Percentiles rank a stretch among this genome's conserved stretches.
Conservation (phyloP, 2,113 vertebrate genomes). For the Pygoscelis adeliae region DNA sequence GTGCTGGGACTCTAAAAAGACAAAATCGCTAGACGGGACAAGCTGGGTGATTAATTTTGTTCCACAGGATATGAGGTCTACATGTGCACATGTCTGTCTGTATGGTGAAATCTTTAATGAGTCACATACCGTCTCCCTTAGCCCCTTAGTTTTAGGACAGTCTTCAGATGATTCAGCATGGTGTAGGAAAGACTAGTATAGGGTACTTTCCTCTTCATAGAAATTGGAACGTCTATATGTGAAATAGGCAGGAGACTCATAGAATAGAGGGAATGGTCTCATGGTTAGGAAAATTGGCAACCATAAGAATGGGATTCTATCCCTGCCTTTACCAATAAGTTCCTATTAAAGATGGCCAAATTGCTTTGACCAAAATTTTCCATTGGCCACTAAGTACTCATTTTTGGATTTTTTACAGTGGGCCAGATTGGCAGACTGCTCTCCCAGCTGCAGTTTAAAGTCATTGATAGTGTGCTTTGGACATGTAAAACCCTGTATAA, state of each 20-base stretch:
- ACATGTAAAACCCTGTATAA: neutral
- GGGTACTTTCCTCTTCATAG: neutral
- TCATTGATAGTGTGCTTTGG: neutral
- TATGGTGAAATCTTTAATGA: neutral
- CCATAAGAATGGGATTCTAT: neutral
- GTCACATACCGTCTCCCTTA: neutral
- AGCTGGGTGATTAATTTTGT: neutral
- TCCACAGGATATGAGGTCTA: neutral
- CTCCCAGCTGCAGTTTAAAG: neutral
- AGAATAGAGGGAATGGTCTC: neutral
- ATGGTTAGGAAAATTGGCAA: neutral
- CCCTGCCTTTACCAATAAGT: neutral
- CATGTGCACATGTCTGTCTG: rapidly evolving
- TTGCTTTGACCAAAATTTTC: neutral
- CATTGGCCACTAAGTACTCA: neutral
- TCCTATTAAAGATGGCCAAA: neutral
- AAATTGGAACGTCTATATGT: neutral
- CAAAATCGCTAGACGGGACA: neutral
- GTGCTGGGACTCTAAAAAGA: neutral
- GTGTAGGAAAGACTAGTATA: neutral
- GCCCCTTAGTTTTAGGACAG: neutral
- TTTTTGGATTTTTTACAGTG: neutral
- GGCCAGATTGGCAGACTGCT: neutral
- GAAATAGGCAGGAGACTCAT: neutral
- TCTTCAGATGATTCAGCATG: neutral